Evolutionary conservation across 2,888 invertebrate species (phyloP).

Genomic region (Panzeria rudis): DNA sequence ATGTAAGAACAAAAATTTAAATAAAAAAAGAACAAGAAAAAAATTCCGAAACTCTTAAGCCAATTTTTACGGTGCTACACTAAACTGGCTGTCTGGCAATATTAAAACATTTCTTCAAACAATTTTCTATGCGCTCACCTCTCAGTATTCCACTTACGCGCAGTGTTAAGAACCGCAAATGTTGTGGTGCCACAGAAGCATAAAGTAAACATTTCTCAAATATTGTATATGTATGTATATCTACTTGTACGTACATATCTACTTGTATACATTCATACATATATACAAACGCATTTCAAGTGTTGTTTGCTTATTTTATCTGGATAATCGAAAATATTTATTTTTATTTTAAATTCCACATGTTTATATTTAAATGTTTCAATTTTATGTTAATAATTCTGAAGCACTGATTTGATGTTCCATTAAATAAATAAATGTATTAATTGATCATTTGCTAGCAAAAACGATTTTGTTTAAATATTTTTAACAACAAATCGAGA

Average conservation of each 20-base stretch:
- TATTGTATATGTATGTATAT: background rate
- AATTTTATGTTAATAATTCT: background rate
- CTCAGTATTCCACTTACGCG: conserved; percentile 17
- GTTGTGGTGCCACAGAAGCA: background rate
- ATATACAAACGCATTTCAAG: no score
- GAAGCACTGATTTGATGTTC: background rate
- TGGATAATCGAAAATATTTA: background rate
- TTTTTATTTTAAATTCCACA: background rate
- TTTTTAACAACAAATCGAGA: no score
- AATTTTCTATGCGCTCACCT: conserved; percentile 14
- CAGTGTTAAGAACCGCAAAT: background rate
- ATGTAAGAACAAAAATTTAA: no score
- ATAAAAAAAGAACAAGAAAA: background rate
- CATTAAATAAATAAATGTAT: background rate
- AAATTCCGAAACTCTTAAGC: background rate
- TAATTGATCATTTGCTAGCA: background rate
- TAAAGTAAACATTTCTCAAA: background rate
- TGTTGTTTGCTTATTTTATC: background rate
- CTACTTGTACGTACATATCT: background rate
- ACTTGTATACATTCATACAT: background rate
- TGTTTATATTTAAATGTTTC: background rate
- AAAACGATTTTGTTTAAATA: background rate
- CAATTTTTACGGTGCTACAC: background rate
- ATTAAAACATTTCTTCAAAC: background rate
- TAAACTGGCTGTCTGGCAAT: conserved; percentile 10